Base-by-base conservation (phyloP, 2,888 invertebrate genomes). In the Troides oblongomaculatus region DNA sequence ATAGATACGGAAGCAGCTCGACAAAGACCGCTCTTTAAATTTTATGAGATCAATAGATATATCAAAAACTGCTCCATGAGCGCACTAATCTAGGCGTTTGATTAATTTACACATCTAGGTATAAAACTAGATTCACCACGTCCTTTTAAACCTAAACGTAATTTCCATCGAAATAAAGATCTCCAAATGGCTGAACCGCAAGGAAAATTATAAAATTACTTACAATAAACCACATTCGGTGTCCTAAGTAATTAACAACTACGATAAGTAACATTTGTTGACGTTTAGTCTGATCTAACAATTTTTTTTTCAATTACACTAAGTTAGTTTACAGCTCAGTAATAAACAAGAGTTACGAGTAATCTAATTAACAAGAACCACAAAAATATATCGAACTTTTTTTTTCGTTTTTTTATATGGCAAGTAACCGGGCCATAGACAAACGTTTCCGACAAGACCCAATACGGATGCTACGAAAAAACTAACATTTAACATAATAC, bases 41-140 rank as follows among this genome's bases (percentile, higher is more conserved):
- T 70, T 61, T 46, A 84, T 89, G 89, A 90, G 90, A 90, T 90
- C 90, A 88, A 84, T 83, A 80, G 62, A 66, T 79, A 81, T 80
- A 77, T 76, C 74, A 79, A 80, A 82, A 80, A 72, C 75, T 71
- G 86, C 86, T 87, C 87, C 83, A 78, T 76, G 87, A 86, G 87
- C 86, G 71, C 71, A 78, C 71, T 73, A 74, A 73, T 73, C 75
- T 78, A 80, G 61, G 64, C 72, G 71, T 74, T 71, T 75, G 77
- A 75, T 75, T 77, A 83, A 80, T 81, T 84, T 81, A 78, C 76
- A 76, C 76, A 76, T 76, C 36, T 60, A 79, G 46, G 46, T 46
- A 46, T 46, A 46, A 79, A 76, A 70, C 73, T 62, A 69, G 46
- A 59, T 77, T 77, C 79, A 75, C 73, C 76, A 77, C 77, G 73